Evolutionary conservation across 2,888 invertebrate species (phyloP).

Genomic region (Phrixothrix hirtus): DNA sequence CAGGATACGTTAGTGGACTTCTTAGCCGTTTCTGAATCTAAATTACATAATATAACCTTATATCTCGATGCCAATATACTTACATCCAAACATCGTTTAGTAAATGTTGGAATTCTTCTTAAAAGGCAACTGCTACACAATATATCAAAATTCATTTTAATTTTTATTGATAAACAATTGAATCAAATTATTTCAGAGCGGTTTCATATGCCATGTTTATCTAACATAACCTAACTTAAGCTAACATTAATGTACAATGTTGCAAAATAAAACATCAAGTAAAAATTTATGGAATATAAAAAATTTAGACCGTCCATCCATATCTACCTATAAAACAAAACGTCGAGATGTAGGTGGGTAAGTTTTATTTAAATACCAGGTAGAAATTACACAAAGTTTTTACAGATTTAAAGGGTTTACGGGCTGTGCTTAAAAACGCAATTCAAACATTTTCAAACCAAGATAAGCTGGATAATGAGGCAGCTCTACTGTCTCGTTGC

Average conservation of each 20-base stretch:
- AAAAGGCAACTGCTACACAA: neutral
- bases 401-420: slow-evolving; percentile 30
- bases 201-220: no score
- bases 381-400: slow-evolving; percentile 7
- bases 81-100: no score
- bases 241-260: no score
- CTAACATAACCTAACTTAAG: no score
- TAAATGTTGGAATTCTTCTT: no score
- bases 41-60: no score
- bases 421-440: slow-evolving; percentile 36
- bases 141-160: neutral
- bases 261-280: no score
- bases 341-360: slow-evolving; percentile 6
- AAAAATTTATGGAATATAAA: slow-evolving; percentile 35
- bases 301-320: slow-evolving; percentile 30
- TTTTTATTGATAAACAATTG: no score
- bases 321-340: slow-evolving; percentile 29
- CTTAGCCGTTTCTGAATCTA: no score
- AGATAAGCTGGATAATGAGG: slow-evolving; percentile 50
- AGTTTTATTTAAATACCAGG: slow-evolving; percentile 2
- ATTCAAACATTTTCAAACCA: slow-evolving; percentile 42
- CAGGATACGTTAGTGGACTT: no score
- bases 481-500: slow-evolving; percentile 53
- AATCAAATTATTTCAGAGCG: no score
- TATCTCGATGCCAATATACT: no score